Evolutionary conservation across 2,888 invertebrate genomes (phyloP), one percentile per base, ranked within the genome.

Genomic region (Dolomedes plantarius): DNA sequence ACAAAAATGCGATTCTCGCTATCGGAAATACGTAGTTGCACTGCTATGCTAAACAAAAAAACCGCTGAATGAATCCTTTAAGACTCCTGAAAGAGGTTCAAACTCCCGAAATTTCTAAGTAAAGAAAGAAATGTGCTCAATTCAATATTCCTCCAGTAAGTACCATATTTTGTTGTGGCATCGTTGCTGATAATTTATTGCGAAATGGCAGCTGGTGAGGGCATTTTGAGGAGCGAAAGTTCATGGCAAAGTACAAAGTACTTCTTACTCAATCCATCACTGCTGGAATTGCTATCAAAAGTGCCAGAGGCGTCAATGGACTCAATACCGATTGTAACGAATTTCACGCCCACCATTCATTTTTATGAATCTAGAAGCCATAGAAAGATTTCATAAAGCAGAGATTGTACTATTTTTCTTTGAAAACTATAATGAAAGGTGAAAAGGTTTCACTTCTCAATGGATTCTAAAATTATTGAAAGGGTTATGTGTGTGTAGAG

Each of bases 201-300:
- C 76, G 77, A 62, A 85, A 85, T 46, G 39, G 23, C 83, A 68
- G 83, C 72, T 85, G 83, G 83, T 68, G 50, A 41, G 36, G 83
- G 72, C 73, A 65, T 73, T 72, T 83, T 77, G 32, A 68, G 76
- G 65, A 72, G 72, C 71, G 41, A 83, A 65, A 56, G 65, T 67
- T 67, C 71, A 72, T 76, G 67, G 72, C 72, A 72, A 67, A 77
- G 73, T 28, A 67, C 64, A 67, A 77, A 77, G 83, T 73, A 67
- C 73, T 81, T 68, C 74, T 85, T 73, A 77, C 56, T 77, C 73
- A 77, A 85, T 85, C 77, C 77, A 85, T 85, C 72, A 85, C 19
- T 50, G 29, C 36, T 67, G 73, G 83, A 85, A 85, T 85, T 85
- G 83, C 73, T 56, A 50, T 31, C 29, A 67, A 85, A 67, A 83